These are phyloP conservation scores for Eulithis testata DNA, from an alignment of 2,888 invertebrate species.

Conservation along the genomic window DNA sequence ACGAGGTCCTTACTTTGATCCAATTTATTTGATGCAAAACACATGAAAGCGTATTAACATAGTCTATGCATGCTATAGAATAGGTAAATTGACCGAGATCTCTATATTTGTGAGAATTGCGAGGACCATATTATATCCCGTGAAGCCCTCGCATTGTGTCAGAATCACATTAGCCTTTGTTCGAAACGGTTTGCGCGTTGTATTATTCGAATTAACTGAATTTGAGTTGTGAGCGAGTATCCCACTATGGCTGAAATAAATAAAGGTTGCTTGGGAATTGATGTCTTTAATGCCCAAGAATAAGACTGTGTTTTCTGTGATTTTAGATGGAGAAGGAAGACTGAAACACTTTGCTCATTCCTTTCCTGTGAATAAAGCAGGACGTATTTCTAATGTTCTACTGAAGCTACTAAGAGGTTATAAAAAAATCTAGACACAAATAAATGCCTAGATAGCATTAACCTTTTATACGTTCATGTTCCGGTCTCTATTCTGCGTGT, in stretches of 20 bases:
- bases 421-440: conserved; percentile 15
- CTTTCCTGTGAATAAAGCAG: no score
- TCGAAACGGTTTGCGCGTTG: conserved; percentile 55
- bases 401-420: conserved; percentile 1
- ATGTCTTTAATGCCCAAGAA: no score
- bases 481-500: conserved; percentile 34
- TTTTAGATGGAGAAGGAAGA: no score
- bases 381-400: background rate
- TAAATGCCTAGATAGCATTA: conserved; percentile 36
- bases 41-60: background rate
- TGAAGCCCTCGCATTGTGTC: conserved; percentile 50
- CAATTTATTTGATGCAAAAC: background rate
- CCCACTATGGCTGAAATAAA: background rate
- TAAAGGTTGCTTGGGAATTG: background rate
- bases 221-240: conserved; percentile 20
- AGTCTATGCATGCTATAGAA: background rate
- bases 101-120: background rate
- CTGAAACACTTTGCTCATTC: no score
- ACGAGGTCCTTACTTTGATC: background rate
- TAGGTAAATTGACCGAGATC: conserved; percentile 5
- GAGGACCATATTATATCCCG: conserved; percentile 6
- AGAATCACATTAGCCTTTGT: conserved; percentile 70
- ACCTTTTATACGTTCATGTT: conserved; percentile 38
- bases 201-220: conserved; percentile 49
- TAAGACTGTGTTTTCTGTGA: no score